Base-by-base conservation (phyloP, 2,113 vertebrate species). In the Sapajus apella region DNA sequence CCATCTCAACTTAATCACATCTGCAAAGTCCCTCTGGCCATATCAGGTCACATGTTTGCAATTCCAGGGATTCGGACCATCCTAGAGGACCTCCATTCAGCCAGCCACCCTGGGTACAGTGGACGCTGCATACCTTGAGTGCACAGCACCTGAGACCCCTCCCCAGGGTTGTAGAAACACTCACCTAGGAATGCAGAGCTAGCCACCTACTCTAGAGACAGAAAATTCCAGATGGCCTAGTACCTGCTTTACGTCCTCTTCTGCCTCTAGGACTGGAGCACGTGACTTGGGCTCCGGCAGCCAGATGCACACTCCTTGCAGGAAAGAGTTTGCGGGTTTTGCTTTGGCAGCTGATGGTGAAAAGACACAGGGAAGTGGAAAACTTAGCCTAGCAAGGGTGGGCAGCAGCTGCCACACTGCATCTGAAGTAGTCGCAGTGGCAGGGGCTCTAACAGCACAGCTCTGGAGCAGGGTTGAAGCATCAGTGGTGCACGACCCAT, bases 401-500 rank as follows among this genome's bases (percentile, higher is more conserved):
- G 32, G 55, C 27, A 17, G 75, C 11, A 9, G 47, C 6, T 17
- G 11, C 58, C 25, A 6, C 10, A 12, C 0, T 7, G 2, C 21
- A 1, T 16, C 2, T 16, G 40, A 30, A 75, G 58, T 3, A 7
- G 43, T 9, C 35, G 66, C 37, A 0, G 45, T n/a, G 43, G 23
- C 35, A 6, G 52, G 43, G 32, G 16, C n/a, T 27, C 66, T 66
- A 6, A 20, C 8, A 20, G 64, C 55, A 21, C 17, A 81, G 16
- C 35, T 61, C 4, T 0, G 2, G 43, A 81, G 50, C 35, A 25
- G 18, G 58, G 30, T 2, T 14, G 25, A 52, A 0, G 0, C 2
- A 20, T 83, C 2, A 0, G 23, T 11, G 21, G 14, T 20, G 0
- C 10, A 25, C 14, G 0, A 13, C 18, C 4, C 11, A 52, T 13